Evolutionary conservation across 53 echinoderm and acorn worm genomes (phyloP), one percentile per base, ranked within the genome.

Genomic region (Mesocentrotus franciscanus): DNA sequence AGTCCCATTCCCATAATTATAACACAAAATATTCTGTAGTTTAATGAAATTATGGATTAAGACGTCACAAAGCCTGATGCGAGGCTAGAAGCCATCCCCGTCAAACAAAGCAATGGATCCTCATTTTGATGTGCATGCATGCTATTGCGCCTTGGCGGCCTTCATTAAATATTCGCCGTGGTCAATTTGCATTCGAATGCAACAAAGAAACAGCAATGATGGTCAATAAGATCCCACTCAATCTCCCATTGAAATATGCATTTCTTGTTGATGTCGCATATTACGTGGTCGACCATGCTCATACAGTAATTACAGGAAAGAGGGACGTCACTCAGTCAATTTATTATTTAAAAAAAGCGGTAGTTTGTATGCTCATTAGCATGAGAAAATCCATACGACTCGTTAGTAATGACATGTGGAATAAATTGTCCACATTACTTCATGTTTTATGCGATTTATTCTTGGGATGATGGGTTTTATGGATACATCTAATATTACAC

Each of bases 141-240:
- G 27, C 35, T 15, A 81, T 87, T 58, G 87, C 29, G 87, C 58
- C 59, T 87, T 87, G n/a, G 6, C 87, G 58, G n/a, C 8, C 27
- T 39, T 87, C 87, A 87, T 87, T 87, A 87, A 84, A 87, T 87
- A 87, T 87, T 87, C 87, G 56, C 87, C n/a, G 11, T 26, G 87
- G 29, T n/a, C 87, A 27, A 87, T 87, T 58, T 87, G 87, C 87
- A 87, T 87, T 57, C 58, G 87, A 87, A 87, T 87, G 34, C 58
- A 27, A 87, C 87, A 87, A 87, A 87, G 87, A 87, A 59, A 58
- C 49, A n/a, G 87, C 57, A 13, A 87, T 87, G 59, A 58, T 56
- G 58, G 26, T 27, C 58, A 26, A 29, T 87, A 87, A 57, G 14
- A 58, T 20, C 13, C n/a, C 58, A 87, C 87, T 87, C 87, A 87